Evolutionary conservation across 2,797 vertebrate genomes (phyloP).

Genomic region (Rhynchotus rufescens): DNA sequence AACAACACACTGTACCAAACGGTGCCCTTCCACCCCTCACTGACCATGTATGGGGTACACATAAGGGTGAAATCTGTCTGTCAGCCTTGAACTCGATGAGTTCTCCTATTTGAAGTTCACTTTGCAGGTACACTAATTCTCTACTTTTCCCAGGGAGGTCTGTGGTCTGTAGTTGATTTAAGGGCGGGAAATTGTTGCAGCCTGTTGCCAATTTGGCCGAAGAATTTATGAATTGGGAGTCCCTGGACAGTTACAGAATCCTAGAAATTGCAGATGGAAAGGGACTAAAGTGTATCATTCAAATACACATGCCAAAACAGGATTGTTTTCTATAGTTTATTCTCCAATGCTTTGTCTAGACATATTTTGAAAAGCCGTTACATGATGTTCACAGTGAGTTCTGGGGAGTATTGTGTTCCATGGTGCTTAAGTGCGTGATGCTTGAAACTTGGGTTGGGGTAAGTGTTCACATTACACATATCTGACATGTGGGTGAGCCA

Average conservation of each 20-base stretch:
- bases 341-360: conserved; percentile 26
- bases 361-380: conserved; percentile 7
- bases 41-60: neutral
- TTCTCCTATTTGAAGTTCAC: neutral
- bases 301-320: neutral
- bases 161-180: conserved; percentile 36
- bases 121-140: neutral
- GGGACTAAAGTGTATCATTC: neutral
- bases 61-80: neutral
- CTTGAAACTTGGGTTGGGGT: neutral
- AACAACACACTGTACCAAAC: neutral
- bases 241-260: conserved; percentile 10
- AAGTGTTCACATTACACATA: neutral
- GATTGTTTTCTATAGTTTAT: neutral
- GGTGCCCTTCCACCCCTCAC: neutral
- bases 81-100: neutral
- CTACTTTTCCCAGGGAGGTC: neutral
- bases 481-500: neutral
- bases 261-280: conserved; percentile 30
- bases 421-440: neutral
- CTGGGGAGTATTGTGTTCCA: neutral
- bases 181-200: conserved; percentile 19
- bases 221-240: conserved; percentile 30
- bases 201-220: conserved; percentile 1
- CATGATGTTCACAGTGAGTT: neutral